Evolutionary conservation across 2,888 invertebrate species (phyloP).

Genomic region (Brenthis daphne): DNA sequence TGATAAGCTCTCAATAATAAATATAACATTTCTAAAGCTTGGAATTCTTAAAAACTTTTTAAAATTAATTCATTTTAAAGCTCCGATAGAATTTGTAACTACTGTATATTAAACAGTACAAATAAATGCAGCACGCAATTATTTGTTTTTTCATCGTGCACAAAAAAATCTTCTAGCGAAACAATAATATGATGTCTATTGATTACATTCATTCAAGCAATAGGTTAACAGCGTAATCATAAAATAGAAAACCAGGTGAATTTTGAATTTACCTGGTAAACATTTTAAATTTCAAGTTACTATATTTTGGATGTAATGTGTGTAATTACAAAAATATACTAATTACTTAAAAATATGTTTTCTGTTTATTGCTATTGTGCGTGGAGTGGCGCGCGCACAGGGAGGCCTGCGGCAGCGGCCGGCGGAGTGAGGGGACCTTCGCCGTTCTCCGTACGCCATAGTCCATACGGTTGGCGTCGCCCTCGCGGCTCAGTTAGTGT

Average conservation of each 20-base stretch:
- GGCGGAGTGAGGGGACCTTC: conserved; percentile 64
- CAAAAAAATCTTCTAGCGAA: too few species aligned
- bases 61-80: too few species aligned
- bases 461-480: conserved; percentile 61
- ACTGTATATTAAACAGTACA: too few species aligned
- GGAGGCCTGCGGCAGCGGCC: conserved; percentile 53
- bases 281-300: background rate
- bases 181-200: too few species aligned
- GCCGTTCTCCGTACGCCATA: conserved; percentile 45
- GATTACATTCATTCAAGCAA: too few species aligned
- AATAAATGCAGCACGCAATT: background rate
- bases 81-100: too few species aligned
- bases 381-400: conserved; percentile 74
- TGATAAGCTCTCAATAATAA: conserved; percentile 48
- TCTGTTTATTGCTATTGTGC: conserved; percentile 42
- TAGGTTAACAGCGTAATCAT: too few species aligned
- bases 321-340: conserved; percentile 20
- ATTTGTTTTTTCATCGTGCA: too few species aligned
- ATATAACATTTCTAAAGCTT: background rate
- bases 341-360: conserved; percentile 35
- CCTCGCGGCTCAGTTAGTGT: conserved; percentile 70
- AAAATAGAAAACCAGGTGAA: too few species aligned
- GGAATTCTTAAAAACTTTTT: background rate
- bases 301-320: background rate
- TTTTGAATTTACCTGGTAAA: too few species aligned